Evolutionary conservation across 1,140 invertebrate genomes (phyloP).

Genomic region (Hylaeus volcanicus): DNA sequence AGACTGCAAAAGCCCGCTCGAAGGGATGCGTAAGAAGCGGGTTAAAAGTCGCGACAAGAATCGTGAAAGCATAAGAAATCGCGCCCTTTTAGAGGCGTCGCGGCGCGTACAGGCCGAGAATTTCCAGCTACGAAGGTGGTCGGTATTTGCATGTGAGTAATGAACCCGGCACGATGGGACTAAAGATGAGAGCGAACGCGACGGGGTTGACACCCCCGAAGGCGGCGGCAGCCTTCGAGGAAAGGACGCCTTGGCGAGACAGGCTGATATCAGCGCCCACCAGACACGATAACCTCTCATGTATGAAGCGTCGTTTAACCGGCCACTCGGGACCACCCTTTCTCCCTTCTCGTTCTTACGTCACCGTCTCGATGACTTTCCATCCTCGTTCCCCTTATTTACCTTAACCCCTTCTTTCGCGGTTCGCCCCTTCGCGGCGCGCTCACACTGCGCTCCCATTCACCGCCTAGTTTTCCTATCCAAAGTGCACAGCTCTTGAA

Average conservation of each 20-base stretch:
- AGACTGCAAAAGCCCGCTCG: too few species aligned
- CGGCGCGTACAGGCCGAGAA: slow-evolving; percentile 10
- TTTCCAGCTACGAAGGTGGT: slow-evolving; percentile 8
- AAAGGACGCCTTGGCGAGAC: slow-evolving; percentile 22
- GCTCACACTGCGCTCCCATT: slow-evolving; percentile 1
- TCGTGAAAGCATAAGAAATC: slow-evolving; percentile 8
- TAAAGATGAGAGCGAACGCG: slow-evolving; percentile 49
- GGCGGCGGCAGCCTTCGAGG: slow-evolving; percentile 3
- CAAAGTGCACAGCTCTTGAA: slow-evolving; percentile 38
- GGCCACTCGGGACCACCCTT: slow-evolving; percentile 45
- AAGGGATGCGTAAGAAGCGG: background rate
- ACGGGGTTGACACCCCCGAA: slow-evolving; percentile 14
- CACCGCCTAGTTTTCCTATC: slow-evolving; percentile 42
- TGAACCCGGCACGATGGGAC: slow-evolving; percentile 53
- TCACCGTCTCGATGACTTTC: slow-evolving; percentile 14
- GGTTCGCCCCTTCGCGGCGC: background rate
- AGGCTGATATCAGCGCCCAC: slow-evolving; percentile 59
- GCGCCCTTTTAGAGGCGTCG: slow-evolving; percentile 4
- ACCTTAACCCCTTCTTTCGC: slow-evolving; percentile 15
- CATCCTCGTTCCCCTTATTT: slow-evolving; percentile 31
- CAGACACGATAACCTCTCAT: slow-evolving; percentile 69
- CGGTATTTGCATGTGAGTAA: slow-evolving; percentile 66
- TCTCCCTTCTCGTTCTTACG: slow-evolving; percentile 9
- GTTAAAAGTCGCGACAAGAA: background rate
- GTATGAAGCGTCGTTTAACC: slow-evolving; percentile 69